A percentile compares a stretch with the other conserved stretches of the same genome.
phyloP scores from a whole-genome alignment of 2,888 invertebrate genomes.

The Eupsilia transversa region DNA sequence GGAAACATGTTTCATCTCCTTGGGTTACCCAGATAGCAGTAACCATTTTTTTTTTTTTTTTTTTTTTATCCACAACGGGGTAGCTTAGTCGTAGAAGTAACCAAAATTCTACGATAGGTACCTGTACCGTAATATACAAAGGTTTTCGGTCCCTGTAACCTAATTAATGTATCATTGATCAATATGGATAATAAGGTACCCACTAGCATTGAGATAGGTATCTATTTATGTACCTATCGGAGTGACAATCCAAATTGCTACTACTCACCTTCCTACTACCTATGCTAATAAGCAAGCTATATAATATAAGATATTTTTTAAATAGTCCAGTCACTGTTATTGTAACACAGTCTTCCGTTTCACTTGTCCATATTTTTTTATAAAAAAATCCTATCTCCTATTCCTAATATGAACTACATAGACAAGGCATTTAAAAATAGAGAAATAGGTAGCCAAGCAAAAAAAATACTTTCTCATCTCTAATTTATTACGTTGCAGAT shows the following conservation, averaged over 20 bases:
- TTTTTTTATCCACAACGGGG: too few species aligned
- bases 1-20: too few species aligned
- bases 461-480: background rate
- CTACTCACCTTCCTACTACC: background rate
- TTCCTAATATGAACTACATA: background rate
- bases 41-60: too few species aligned
- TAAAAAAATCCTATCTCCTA: background rate
- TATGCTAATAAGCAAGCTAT: background rate
- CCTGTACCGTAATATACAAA: too few species aligned
- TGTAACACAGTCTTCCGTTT: background rate
- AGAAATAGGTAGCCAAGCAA: background rate
- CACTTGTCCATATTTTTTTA: too few species aligned
- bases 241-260: background rate
- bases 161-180: too few species aligned
- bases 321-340: background rate
- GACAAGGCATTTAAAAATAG: background rate
- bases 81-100: too few species aligned
- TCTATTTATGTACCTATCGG: background rate
- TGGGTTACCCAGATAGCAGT: too few species aligned
- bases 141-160: too few species aligned
- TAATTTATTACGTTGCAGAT: slow-evolving; percentile 71
- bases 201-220: background rate
- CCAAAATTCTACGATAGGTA: too few species aligned
- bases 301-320: background rate
- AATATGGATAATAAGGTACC: background rate